Evolutionary conservation across 2,797 vertebrate species (phyloP).

Genomic region (Gymnodraco acuticeps): DNA sequence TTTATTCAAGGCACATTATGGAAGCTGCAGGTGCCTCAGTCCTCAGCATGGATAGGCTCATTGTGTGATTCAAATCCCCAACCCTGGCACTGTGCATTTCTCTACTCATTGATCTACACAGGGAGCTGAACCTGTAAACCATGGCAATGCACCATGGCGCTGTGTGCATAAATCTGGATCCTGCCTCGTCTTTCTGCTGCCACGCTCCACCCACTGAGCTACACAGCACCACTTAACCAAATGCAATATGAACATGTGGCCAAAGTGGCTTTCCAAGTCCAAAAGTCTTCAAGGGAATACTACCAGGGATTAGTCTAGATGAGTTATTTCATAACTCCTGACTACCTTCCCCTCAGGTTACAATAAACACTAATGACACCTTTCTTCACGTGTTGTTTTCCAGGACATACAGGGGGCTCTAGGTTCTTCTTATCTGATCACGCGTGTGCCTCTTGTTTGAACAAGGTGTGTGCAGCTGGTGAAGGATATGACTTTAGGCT

Average conservation of each 20-base stretch:
- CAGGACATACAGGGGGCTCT: constrained; percentile 41
- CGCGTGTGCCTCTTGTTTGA: constrained; percentile 32
- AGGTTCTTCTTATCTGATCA: constrained; percentile 7
- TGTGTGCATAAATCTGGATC: constrained; percentile 29
- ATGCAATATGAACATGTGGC: constrained; percentile 51
- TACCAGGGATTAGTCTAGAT: constrained; percentile 32
- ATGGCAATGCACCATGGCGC: constrained; percentile 33
- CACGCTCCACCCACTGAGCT: constrained; percentile 12
- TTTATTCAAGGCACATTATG: constrained; percentile 7
- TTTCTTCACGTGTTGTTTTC: constrained; percentile 31
- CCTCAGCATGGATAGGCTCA: constrained; percentile 26
- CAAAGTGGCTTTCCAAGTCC: constrained; percentile 31
- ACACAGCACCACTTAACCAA: constrained; percentile 20
- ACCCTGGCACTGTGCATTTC: constrained; percentile 46
- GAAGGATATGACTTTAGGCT: constrained; percentile 45
- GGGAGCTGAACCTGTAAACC: constrained; percentile 35
- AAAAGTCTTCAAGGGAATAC: constrained; percentile 30
- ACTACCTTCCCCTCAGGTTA: constrained; percentile 28
- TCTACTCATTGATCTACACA: constrained; percentile 40
- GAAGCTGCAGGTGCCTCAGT: constrained; percentile 35
- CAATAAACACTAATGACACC: not conserved
- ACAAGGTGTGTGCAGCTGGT: constrained; percentile 30
- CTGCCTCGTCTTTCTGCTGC: not conserved
- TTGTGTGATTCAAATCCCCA: constrained; percentile 49
- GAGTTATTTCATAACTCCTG: constrained; percentile 44